A percentile compares a stretch with the other conserved stretches of the same genome.
These are phyloP conservation scores for Bombus superbus DNA, from an alignment of 1,140 invertebrate genomes.

Conservation along the genomic window DNA sequence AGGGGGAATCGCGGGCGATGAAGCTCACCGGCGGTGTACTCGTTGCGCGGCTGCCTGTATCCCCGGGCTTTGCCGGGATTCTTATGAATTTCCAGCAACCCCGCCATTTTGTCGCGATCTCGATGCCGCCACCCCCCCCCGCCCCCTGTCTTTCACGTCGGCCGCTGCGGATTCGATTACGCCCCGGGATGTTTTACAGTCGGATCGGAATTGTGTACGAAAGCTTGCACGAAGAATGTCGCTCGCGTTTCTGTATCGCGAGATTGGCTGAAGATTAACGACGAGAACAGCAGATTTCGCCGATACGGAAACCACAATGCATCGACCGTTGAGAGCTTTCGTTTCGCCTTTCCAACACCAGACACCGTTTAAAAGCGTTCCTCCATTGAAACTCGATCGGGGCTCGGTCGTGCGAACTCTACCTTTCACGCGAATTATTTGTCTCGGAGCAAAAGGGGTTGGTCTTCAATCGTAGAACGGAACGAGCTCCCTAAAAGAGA, in stretches of 20 bases:
- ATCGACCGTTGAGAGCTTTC: background rate
- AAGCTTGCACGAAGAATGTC: background rate
- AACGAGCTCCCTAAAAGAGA: background rate
- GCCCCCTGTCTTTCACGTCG: background rate
- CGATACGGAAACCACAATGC: background rate
- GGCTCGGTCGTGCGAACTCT: background rate
- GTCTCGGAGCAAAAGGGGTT: background rate
- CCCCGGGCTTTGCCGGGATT: conserved; percentile 56
- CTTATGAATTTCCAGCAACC: conserved; percentile 57
- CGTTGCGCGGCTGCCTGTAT: conserved; percentile 29
- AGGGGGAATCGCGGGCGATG: conserved; percentile 27
- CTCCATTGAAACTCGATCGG: background rate
- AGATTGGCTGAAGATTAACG: background rate
- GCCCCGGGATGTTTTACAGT: background rate
- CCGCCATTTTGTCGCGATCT: conserved; percentile 58
- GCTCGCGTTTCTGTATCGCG: background rate
- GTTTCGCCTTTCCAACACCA: background rate
- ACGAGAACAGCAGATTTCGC: background rate
- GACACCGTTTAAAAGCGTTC: background rate
- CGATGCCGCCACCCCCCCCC: background rate
- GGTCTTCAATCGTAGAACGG: background rate
- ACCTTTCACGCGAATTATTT: conserved; percentile 18
- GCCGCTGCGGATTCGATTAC: background rate
- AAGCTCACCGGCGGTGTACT: background rate
- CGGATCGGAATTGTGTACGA: background rate